A percentile compares a stretch with the other conserved stretches of the same genome.
phyloP scores from a whole-genome alignment of 1,140 invertebrate species.

The Ceratosolen solmsi region DNA sequence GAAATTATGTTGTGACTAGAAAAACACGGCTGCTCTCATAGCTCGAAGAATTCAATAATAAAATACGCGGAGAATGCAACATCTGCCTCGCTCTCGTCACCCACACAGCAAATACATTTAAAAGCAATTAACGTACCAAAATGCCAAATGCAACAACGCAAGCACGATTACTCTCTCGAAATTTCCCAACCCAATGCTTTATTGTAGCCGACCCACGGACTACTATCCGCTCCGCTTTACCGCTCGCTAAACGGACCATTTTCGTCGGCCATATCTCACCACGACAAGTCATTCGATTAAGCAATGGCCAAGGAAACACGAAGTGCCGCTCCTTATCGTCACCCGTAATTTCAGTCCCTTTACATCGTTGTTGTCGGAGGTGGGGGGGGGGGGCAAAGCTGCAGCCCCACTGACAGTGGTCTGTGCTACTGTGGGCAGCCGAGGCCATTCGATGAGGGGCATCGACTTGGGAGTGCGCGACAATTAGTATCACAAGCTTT shows the following conservation, averaged over 20 bases:
- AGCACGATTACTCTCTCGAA: background rate
- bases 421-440: no score
- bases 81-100: no score
- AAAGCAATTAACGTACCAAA: no score
- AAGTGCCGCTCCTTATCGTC: constrained; percentile 36
- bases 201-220: background rate
- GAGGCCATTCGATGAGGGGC: no score
- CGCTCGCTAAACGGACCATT: constrained; percentile 18
- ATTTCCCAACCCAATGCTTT: background rate
- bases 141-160: no score
- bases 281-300: constrained; percentile 40
- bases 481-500: constrained; percentile 69
- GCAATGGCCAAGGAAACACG: constrained; percentile 1
- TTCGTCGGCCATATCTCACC: background rate
- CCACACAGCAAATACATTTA: no score
- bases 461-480: constrained; percentile 45
- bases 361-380: no score
- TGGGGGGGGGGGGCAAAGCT: background rate
- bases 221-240: background rate
- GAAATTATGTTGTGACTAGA: no score
- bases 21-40: no score
- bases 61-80: no score
- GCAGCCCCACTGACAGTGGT: no score
- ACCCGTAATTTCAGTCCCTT: constrained; percentile 44
- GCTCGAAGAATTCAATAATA: no score